Conservation (phyloP, 1,140 invertebrate genomes). For the Oryzaephilus surinamensis region DNA sequence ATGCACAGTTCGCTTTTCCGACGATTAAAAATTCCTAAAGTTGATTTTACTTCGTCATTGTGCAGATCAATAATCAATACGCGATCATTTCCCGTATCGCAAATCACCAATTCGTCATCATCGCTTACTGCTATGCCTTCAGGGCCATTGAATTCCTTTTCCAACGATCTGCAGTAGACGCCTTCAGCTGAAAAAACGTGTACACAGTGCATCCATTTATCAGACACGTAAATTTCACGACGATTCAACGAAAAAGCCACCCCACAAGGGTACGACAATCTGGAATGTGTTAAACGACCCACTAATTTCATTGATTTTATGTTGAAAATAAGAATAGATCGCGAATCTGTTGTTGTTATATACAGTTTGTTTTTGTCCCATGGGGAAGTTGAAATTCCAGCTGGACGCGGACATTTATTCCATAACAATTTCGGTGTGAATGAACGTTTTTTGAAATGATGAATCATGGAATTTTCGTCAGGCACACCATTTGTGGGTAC, state of each 20-base stretch:
- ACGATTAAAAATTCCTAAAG: constrained; percentile 35
- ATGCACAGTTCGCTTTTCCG: constrained; percentile 49
- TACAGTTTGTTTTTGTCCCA: constrained; percentile 46
- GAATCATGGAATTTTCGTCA: constrained; percentile 37
- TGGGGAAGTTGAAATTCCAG: constrained; percentile 45
- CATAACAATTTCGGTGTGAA: constrained; percentile 41
- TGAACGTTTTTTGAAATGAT: constrained; percentile 40
- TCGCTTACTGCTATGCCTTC: constrained; percentile 57
- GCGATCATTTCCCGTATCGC: constrained; percentile 66
- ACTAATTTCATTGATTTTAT: constrained; percentile 41
- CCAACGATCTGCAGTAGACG: constrained; percentile 46
- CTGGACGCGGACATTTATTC: constrained; percentile 45
- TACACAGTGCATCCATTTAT: constrained; percentile 67
- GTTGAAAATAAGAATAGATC: constrained; percentile 37
- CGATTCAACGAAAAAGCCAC: constrained; percentile 50
- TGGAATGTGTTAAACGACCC: constrained; percentile 38
- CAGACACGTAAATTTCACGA: constrained; percentile 52
- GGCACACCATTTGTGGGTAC: constrained; percentile 35
- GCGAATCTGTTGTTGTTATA: constrained; percentile 36
- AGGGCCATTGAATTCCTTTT: constrained; percentile 57
- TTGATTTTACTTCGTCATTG: constrained; percentile 36
- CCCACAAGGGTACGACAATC: constrained; percentile 55
- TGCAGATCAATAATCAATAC: constrained; percentile 43
- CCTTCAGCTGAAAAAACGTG: constrained; percentile 58
- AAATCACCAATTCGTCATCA: constrained; percentile 47